A percentile compares a stretch with the other conserved stretches of the same genome.
These are phyloP conservation scores for Lepus townsendii DNA, from an alignment of 2,797 vertebrate species.

Conservation along the genomic window DNA sequence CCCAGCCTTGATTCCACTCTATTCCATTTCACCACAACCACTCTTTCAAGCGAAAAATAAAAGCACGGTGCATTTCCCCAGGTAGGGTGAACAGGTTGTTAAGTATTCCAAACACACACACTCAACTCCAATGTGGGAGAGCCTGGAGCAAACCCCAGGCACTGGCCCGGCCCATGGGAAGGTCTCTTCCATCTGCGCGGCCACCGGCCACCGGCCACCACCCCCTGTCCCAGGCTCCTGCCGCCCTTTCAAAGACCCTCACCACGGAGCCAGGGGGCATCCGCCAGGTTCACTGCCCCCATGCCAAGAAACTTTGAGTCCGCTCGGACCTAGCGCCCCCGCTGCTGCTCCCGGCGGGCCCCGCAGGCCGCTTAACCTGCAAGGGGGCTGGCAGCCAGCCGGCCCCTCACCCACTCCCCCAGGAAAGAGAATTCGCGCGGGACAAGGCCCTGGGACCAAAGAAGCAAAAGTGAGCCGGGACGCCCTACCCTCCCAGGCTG, in stretches of 20 bases:
- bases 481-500: not conserved
- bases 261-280: not conserved
- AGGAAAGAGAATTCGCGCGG: not conserved
- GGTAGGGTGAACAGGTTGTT: conserved; percentile 60
- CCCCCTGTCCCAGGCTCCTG: conserved; percentile 15
- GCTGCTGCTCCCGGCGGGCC: not conserved
- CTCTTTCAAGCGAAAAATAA: conserved; percentile 23
- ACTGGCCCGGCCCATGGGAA: not conserved
- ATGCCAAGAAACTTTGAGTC: conserved; percentile 70
- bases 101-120: conserved; percentile 66
- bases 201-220: not conserved
- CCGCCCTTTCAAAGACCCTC: conserved; percentile 53
- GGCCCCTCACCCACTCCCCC: not conserved
- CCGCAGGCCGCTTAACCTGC: conserved; percentile 52
- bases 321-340: conserved; percentile 44
- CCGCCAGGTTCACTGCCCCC: not conserved
- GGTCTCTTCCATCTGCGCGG: conserved; percentile 14
- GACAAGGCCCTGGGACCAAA: conserved; percentile 54
- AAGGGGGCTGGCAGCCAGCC: conserved; percentile 25
- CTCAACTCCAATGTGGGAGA: conserved; percentile 60
- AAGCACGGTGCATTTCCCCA: conserved; percentile 39
- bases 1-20: not conserved
- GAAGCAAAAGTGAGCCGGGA: conserved; percentile 35
- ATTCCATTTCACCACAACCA: not conserved
- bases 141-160: conserved; percentile 50